Evolutionary conservation across 2,888 invertebrate species (phyloP).

Genomic region (Eugnorisma glareosa): DNA sequence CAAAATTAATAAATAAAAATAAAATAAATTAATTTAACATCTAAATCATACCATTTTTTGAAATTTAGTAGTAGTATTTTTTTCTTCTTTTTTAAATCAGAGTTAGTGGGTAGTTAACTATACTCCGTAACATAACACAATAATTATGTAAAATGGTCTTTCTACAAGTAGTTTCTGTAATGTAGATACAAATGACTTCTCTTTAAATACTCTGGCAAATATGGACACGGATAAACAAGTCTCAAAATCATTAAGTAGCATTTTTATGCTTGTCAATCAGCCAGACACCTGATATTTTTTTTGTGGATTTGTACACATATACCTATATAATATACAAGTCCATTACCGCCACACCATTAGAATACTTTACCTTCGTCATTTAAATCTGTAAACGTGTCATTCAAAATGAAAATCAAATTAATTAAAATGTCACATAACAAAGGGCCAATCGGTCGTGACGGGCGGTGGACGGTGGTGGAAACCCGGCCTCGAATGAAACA

Average conservation of each 20-base stretch:
- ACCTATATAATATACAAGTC: constrained; percentile 14
- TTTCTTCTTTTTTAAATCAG: too few species aligned
- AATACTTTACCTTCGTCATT: constrained; percentile 77
- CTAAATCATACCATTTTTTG: neutral
- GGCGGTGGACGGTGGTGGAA: constrained; percentile 82
- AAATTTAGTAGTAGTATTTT: too few species aligned
- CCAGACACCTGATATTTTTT: constrained; percentile 24
- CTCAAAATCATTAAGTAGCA: constrained; percentile 23
- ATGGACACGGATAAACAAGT: constrained; percentile 12
- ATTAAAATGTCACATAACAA: constrained; percentile 86
- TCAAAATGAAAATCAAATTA: constrained; percentile 83
- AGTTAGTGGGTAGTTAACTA: too few species aligned
- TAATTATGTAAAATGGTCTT: neutral
- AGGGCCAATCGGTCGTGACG: constrained; percentile 81
- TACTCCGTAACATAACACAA: too few species aligned
- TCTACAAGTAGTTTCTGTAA: neutral
- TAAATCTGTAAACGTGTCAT: constrained; percentile 77
- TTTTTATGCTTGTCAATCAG: constrained; percentile 47
- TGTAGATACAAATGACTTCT: neutral
- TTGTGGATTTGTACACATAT: neutral
- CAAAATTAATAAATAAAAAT: too few species aligned
- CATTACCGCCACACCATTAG: constrained; percentile 35
- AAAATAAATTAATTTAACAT: too few species aligned
- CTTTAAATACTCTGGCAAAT: constrained; percentile 12
- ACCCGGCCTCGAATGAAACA: constrained; percentile 82